phyloP scores from a whole-genome alignment of 2,797 vertebrate genomes.

The Florisuga fusca region DNA sequence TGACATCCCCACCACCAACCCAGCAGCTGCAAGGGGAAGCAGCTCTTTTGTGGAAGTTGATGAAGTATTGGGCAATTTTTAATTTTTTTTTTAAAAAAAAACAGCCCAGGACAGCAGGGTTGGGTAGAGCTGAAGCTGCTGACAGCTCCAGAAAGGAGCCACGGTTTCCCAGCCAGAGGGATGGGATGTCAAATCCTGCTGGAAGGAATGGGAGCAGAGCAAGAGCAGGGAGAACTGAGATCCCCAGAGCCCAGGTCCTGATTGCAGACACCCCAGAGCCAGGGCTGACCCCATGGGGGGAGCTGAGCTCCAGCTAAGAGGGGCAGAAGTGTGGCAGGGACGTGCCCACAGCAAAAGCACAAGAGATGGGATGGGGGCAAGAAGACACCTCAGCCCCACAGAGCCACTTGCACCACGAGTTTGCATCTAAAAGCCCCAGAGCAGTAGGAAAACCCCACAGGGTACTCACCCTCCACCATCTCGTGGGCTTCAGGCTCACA shows the following conservation, averaged over 20 bases:
- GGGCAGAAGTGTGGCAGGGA: background rate
- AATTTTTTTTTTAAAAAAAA: background rate
- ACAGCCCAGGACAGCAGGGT: background rate
- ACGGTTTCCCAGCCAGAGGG: background rate
- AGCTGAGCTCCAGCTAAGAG: background rate
- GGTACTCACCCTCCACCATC: background rate
- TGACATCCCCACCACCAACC: background rate
- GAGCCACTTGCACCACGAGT: rapidly evolving
- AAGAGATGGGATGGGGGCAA: rapidly evolving
- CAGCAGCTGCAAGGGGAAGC: background rate
- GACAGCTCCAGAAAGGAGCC: background rate
- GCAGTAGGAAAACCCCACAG: rapidly evolving
- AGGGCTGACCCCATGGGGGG: rapidly evolving
- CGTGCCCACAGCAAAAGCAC: background rate
- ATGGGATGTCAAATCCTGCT: background rate
- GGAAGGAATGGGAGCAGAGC: background rate
- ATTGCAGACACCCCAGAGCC: rapidly evolving
- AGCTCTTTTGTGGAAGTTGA: background rate
- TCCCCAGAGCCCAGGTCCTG: background rate
- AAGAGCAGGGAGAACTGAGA: background rate
- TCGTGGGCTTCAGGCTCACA: background rate
- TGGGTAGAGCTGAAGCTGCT: background rate
- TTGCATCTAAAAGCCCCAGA: rapidly evolving
- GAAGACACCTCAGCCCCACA: rapidly evolving
- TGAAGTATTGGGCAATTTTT: background rate